These are phyloP conservation scores for Oligia fasciuncula DNA, from an alignment of 2,888 invertebrate genomes.

Conservation along the genomic window DNA sequence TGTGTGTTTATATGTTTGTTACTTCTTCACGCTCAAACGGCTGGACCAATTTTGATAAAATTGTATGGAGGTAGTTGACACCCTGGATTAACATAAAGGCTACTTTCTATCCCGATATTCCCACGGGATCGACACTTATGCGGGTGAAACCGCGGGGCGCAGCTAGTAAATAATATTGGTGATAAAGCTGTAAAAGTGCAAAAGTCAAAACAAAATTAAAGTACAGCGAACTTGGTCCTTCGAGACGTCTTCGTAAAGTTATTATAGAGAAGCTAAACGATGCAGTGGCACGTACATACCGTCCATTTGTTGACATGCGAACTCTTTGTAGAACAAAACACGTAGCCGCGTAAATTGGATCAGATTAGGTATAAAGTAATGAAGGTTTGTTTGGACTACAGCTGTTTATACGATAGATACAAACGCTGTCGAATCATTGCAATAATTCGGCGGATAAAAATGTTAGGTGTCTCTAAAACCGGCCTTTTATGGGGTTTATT, in stretches of 20 bases:
- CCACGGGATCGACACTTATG: too few relatives aligned
- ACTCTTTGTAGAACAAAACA: constrained; percentile 50
- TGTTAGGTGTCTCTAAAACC: background rate
- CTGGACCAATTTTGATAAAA: too few relatives aligned
- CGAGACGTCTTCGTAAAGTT: constrained; percentile 37
- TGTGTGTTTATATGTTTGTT: too few relatives aligned
- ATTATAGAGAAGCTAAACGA: constrained; percentile 25
- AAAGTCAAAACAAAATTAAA: constrained; percentile 46
- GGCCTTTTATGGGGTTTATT: background rate
- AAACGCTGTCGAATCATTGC: background rate
- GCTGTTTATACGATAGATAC: constrained; percentile 13
- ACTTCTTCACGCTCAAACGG: too few relatives aligned
- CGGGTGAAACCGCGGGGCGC: too few relatives aligned
- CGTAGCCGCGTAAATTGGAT: constrained; percentile 55
- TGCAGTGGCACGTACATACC: constrained; percentile 49
- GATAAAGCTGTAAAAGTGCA: constrained; percentile 18
- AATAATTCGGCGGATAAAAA: background rate
- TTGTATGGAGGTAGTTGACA: too few relatives aligned
- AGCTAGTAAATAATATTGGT: background rate
- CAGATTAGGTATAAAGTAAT: constrained; percentile 52
- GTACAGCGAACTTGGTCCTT: constrained; percentile 47
- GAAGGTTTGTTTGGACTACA: constrained; percentile 38
- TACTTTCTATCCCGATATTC: too few relatives aligned
- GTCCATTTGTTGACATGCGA: constrained; percentile 49
- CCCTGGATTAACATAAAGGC: too few relatives aligned